phyloP scores from a whole-genome alignment of 1,140 invertebrate species.

The Argopecten irradians region DNA sequence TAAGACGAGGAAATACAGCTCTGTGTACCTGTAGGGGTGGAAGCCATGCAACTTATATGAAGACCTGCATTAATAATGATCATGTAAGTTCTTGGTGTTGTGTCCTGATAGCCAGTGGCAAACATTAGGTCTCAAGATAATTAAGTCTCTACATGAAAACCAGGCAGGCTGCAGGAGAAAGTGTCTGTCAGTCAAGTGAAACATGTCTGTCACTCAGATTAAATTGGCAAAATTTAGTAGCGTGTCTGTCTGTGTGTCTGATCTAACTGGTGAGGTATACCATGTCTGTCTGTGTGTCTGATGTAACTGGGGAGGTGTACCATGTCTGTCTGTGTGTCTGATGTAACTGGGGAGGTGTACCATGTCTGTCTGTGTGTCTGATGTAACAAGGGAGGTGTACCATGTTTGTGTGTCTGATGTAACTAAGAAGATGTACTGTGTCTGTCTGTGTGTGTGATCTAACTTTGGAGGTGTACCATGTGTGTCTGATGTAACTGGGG shows the following conservation, averaged over 20 bases:
- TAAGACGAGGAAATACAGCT: not conserved
- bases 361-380: not conserved
- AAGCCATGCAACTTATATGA: not conserved
- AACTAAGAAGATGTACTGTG: too few relatives aligned
- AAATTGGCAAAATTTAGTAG: too few relatives aligned
- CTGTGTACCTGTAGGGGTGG: not conserved
- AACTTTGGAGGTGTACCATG: too few relatives aligned
- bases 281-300: not conserved
- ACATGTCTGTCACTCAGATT: too few relatives aligned
- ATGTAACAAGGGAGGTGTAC: not conserved
- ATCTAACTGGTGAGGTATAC: not conserved
- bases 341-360: not conserved
- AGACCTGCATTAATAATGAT: conserved; percentile 1
- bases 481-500: not conserved
- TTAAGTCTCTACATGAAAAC: not conserved
- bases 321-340: too few relatives aligned
- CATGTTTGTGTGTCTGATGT: not conserved
- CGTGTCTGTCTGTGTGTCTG: too few relatives aligned
- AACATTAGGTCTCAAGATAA: not conserved
- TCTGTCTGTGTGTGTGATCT: not conserved
- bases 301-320: too few relatives aligned
- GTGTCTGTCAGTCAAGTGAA: too few relatives aligned
- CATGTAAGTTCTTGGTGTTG: not conserved
- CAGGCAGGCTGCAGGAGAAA: too few relatives aligned
- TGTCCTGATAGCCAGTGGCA: not conserved